Base-by-base conservation (phyloP, 2,113 vertebrate genomes). In the Phaethon lepturus region DNA sequence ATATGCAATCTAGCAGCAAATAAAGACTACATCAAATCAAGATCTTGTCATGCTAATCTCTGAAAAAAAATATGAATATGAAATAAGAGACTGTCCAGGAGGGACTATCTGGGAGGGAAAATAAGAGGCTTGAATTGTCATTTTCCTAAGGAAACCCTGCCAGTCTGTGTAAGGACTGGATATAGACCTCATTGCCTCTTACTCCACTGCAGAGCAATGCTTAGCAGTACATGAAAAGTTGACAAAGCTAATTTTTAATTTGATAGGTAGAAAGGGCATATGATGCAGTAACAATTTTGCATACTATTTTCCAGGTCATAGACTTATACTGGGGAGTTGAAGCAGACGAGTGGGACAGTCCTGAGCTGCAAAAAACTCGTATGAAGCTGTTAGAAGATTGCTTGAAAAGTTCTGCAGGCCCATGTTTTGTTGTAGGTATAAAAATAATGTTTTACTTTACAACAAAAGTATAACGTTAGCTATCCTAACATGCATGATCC, bases 341-440 rank as follows among this genome's bases (percentile, higher is more conserved):
- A 35, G 98, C 98, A 71, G 99, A 99, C 1, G 99, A 99, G 88
- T 99, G 99, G 99, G 99, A 99, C 97, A 99, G 97, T 90, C 99
- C 99, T 1, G 99, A 99, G 69, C 98, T 99, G 77, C 99, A 99
- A 82, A 98, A 99, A 96, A 99, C 99, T 64, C 98, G 99, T 56
- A 99, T 99, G 99, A 99, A 99, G 96, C 98, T 99, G 42, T 96
- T 99, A 88, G 99, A 99, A 97, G 99, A 99, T 90, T 99, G 99
- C 97, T 98, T 99, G 94, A 99, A 99, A 98, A 99, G 98, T 89
- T 99, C 99, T 94, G 99, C 99, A 90, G 99, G 99, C 97, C 99
- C 99, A 92, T 99, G 99, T 98, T 99, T 99, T 98, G 99, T 99
- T 98, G 99, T 99, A 98, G 99, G 99, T 99, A 98, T 98, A 98